phyloP scores from a whole-genome alignment of 1,140 invertebrate genomes.

The Papilio glaucus region DNA sequence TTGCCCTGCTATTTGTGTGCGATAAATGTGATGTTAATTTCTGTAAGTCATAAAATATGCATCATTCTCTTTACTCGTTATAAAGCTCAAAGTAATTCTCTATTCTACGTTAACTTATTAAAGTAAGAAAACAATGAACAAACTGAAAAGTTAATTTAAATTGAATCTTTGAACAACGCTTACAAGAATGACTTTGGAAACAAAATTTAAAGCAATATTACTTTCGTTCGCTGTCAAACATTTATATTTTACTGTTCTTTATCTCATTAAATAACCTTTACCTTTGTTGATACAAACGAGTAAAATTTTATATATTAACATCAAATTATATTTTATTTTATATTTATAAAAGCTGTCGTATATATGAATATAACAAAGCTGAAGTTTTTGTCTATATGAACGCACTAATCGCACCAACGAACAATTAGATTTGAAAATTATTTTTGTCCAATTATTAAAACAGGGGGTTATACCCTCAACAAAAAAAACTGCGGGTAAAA shows the following conservation, averaged over 20 bases:
- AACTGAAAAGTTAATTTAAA: conserved; percentile 23
- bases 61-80: conserved; percentile 2
- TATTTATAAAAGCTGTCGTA: too few relatives aligned
- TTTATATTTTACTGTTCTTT: conserved; percentile 4
- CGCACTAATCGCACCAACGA: too few relatives aligned
- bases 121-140: conserved; percentile 19
- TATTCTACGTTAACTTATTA: conserved; percentile 17
- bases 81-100: background rate
- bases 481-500: too few relatives aligned
- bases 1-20: too few relatives aligned
- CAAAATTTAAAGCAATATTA: conserved; percentile 14
- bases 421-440: too few relatives aligned
- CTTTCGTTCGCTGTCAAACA: background rate
- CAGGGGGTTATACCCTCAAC: too few relatives aligned
- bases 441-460: too few relatives aligned
- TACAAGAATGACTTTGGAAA: conserved; percentile 7
- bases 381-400: too few relatives aligned
- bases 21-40: background rate
- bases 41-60: background rate
- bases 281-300: background rate
- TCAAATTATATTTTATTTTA: background rate
- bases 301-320: background rate
- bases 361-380: too few relatives aligned
- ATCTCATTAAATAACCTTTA: conserved; percentile 18
- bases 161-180: conserved; percentile 21